Conservation (phyloP, 2,888 invertebrate species). For the Drosophila kokeensis region DNA sequence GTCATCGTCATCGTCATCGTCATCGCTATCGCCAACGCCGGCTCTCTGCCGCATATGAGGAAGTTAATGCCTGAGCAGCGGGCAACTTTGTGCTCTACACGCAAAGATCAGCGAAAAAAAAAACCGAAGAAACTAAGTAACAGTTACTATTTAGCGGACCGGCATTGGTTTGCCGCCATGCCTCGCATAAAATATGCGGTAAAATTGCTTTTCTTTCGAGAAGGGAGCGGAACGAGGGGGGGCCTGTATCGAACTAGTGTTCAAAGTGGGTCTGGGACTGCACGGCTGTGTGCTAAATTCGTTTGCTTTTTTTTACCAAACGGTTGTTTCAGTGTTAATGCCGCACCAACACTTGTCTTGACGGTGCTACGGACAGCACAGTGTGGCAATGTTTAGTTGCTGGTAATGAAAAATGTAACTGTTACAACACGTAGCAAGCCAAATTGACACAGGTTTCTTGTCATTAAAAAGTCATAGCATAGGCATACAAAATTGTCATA, state of each 20-base stretch:
- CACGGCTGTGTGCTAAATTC: constrained; percentile 62
- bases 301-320: constrained; percentile 46
- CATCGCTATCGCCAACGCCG: not conserved
- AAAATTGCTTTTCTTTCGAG: constrained; percentile 65
- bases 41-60: constrained; percentile 56
- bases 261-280: constrained; percentile 55
- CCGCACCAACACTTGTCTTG: constrained; percentile 60
- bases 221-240: not conserved
- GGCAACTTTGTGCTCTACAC: constrained; percentile 30
- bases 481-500: not conserved
- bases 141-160: constrained; percentile 75
- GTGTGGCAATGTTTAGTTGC: constrained; percentile 32
- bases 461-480: not conserved
- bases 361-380: constrained; percentile 53
- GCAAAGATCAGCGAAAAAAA: constrained; percentile 43
- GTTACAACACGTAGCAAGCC: not conserved
- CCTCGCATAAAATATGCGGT: constrained; percentile 60
- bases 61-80: constrained; percentile 66
- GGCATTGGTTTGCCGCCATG: constrained; percentile 20
- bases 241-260: constrained; percentile 14
- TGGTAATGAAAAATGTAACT: not conserved
- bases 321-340: constrained; percentile 68
- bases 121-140: constrained; percentile 66
- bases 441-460: not conserved
- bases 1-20: constrained; percentile 14